Percentiles rank a stretch among this genome's conserved stretches.
Conservation (phyloP, 2,113 vertebrate genomes). For the Tonatia bakeri region DNA sequence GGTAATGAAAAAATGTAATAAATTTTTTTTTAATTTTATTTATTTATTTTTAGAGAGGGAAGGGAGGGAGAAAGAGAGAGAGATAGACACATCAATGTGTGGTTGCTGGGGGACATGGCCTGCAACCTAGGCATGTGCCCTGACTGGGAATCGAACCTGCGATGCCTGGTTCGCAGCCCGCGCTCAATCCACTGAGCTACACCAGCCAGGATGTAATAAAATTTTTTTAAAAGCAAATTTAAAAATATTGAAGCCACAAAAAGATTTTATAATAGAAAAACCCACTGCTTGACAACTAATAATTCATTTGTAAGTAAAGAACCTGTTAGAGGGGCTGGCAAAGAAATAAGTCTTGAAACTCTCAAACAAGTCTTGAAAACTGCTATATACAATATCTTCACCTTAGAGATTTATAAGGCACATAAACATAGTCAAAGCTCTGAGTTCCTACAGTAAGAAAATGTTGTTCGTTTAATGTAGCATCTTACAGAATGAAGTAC, state of each 20-base stretch:
- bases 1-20: too few species aligned
- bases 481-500: neutral
- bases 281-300: neutral
- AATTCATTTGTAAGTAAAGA: neutral
- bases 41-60: too few species aligned
- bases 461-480: neutral
- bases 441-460: neutral
- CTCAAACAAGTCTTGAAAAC: neutral
- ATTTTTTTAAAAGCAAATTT: too few species aligned
- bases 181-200: too few species aligned
- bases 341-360: neutral
- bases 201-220: too few species aligned
- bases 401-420: neutral
- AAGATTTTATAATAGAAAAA: neutral
- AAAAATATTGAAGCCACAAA: neutral
- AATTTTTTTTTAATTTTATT: too few species aligned
- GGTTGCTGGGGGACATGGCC: too few species aligned
- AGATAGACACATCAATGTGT: too few species aligned
- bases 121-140: too few species aligned
- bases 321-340: neutral
- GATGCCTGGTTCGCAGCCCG: too few species aligned
- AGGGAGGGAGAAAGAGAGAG: too few species aligned
- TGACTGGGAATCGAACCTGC: too few species aligned
- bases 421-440: neutral
- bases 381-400: neutral